Evolutionary conservation across 2,797 vertebrate genomes (phyloP), one percentile per base, ranked within the genome.

Genomic region (Craterocephalus amniculus): DNA sequence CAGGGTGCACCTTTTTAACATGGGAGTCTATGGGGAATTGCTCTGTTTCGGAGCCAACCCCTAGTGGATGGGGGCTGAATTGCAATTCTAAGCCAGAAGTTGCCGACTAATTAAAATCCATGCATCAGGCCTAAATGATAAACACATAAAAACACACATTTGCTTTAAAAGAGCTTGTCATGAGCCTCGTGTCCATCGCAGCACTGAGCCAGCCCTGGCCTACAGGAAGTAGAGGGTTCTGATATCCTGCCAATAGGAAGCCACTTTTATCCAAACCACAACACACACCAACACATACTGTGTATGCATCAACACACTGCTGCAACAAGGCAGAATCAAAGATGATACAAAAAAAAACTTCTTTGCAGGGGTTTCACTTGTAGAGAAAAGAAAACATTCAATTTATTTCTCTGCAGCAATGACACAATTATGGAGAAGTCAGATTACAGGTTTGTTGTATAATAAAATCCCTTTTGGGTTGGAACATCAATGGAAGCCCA

Each of bases 231-330:
- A 48, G 61, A 77, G 27, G 4, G 51, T 56, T 81, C 66, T 82
- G 69, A 88, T 56, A 76, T 69, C 72, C 72, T 74, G 79, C 76
- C 80, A 87, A 84, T 68, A 52, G 56, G 40, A 40, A 74, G 40
- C 36, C 12, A 49, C 71, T 75, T 82, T 68, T 35, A 80, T 80
- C 58, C 48, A 67, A 74, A 80, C 67, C 78, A 57, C 63, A 68
- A 52, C 51, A 36, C 54, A 67, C 26, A 4, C 18, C 62, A 57
- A 66, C 68, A 67, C 22, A n/a, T n/a, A 69, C 58, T 34, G 58
- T 40, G 67, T 36, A 65, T n/a, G 49, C 29, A 34, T 18, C 11
- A 35, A 52, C 16, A 74, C 36, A 48, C 58, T 16, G 2, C 2
- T 29, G 52, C 10, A 43, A 67, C 35, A 71, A 26, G 69, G 4